phyloP scores from a whole-genome alignment of 1,140 invertebrate genomes.

The Neoseiulus cucumeris region DNA sequence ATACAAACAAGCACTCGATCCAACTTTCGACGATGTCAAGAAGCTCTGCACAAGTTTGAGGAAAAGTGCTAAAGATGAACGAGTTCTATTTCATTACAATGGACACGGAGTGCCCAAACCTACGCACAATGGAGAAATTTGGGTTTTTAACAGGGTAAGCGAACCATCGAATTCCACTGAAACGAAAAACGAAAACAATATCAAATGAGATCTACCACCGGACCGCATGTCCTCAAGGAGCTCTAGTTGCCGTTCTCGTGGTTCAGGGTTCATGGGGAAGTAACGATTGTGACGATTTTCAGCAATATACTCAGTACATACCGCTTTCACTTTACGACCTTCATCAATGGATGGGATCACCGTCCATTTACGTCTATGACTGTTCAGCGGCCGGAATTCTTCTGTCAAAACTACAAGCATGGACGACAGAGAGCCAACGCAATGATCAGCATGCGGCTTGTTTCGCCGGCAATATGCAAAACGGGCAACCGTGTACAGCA shows the following conservation, averaged over 20 bases:
- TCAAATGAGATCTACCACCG: too few species aligned
- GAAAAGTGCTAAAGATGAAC: slow-evolving; percentile 94
- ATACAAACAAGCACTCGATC: slow-evolving; percentile 89
- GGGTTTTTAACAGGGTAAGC: slow-evolving; percentile 91
- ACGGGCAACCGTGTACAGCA: neutral
- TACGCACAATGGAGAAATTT: slow-evolving; percentile 94
- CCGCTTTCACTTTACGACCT: slow-evolving; percentile 93
- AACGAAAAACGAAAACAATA: too few species aligned
- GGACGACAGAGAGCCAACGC: slow-evolving; percentile 34
- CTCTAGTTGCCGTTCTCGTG: too few species aligned
- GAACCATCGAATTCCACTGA: too few species aligned
- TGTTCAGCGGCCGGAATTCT: slow-evolving; percentile 96
- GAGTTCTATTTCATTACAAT: slow-evolving; percentile 98
- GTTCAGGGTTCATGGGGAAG: too few species aligned
- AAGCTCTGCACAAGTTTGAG: slow-evolving; percentile 82
- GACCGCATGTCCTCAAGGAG: too few species aligned
- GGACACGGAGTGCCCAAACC: slow-evolving; percentile 97
- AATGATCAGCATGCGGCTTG: too few species aligned
- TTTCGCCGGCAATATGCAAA: neutral
- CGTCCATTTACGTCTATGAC: slow-evolving; percentile 97
- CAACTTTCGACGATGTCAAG: slow-evolving; percentile 92
- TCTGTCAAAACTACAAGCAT: slow-evolving; percentile 72
- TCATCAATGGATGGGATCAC: slow-evolving; percentile 95
- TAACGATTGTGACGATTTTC: too few species aligned
- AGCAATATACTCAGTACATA: slow-evolving; percentile 97